Base-by-base conservation (phyloP, 2,113 vertebrate species). In the Nothocercus julius region DNA sequence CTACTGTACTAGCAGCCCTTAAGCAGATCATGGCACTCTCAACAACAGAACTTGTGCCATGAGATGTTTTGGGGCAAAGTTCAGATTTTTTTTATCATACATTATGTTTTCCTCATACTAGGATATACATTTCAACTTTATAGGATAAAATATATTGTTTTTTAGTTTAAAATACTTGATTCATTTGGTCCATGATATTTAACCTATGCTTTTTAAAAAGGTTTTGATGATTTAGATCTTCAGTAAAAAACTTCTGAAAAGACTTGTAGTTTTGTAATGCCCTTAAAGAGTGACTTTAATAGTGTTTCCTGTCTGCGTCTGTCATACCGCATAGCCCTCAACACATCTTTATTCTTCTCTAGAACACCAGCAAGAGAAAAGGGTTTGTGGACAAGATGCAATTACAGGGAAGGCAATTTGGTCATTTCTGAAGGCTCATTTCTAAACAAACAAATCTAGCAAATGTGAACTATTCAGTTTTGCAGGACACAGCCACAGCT, bases 121-220 rank as follows among this genome's bases (percentile, higher is more conserved):
- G 54, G 38, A 51, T 42, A 76, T 6, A 44, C 44, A 24, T 27
- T 85, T 85, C 42, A 68, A 40, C 20, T 82, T 5, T 16, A 20
- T 32, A 9, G 7, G 32, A 85, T 45, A 73, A 82, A 89, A 77
- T 73, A 51, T 13, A 40, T 82, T 58, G 68, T 45, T 15, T 20
- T 40, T 59, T 74, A 16, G 22, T 82, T 92, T 68, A 47, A 78
- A 68, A 62, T 32, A 2, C 62, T 51, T 44, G 5, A 42, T 82
- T 95, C 28, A 32, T 80, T 91, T 54, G 24, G 63, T n/a, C 7
- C 85, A 47, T 5, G 47, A 36, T 80, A 70, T 69, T 91, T 85
- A 76, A 66, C 53, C 47, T 53, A 58, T n/a, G 25, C 1, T 13
- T 66, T 85, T 82, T 54, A 2, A 85, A 82, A 94, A 42, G 54